Base-by-base conservation (phyloP, 2,888 invertebrate genomes). In the Apodemia zela region DNA sequence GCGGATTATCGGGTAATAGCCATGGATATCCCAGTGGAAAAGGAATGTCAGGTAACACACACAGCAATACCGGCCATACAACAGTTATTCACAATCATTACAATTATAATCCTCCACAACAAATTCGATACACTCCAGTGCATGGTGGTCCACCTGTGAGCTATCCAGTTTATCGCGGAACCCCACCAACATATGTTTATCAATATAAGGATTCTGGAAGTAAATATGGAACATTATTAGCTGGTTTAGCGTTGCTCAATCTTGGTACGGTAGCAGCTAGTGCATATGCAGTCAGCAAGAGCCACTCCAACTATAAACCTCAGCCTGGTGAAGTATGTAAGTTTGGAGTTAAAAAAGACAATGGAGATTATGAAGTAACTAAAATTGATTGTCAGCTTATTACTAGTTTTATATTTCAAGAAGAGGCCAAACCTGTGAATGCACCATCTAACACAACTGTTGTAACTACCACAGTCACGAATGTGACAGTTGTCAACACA, bases 351-450 rank as follows among this genome's bases (percentile, higher is more conserved):
- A 84, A 75, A 67, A 88, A 84, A 75, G 84, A 84, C 42, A 89
- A 88, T 65, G 87, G 88, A 1, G 87, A 87, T 62, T 87, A 86
- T 63, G 88, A 89, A 68, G 87, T 88, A 73, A 89, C 89, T 0
- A 85, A 67, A 79, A 89, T 89, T 64, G 84, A 88, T 66, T 89
- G 89, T 67, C 79, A 85, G 64, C 74, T 89, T 67, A 89, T 89
- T 67, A 78, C 85, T 7, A 85, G 87, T 73, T 88, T 87, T 64
- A 89, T 89, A 67, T 77, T 78, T 49, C 75, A 82, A 75, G 85
- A 82, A 51, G 72, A 75, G 61, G 73, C 72, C 33, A 74, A 73
- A 62, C 45, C 63, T 8, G 72, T 78, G 64, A 74, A 72, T 49
- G 68, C 71, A 61, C 76, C 73, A 21, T 76, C 75, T 2, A 85